Evolutionary conservation across 2,888 invertebrate species (phyloP), one percentile per base, ranked within the genome.

Genomic region (Andrena marginata): DNA sequence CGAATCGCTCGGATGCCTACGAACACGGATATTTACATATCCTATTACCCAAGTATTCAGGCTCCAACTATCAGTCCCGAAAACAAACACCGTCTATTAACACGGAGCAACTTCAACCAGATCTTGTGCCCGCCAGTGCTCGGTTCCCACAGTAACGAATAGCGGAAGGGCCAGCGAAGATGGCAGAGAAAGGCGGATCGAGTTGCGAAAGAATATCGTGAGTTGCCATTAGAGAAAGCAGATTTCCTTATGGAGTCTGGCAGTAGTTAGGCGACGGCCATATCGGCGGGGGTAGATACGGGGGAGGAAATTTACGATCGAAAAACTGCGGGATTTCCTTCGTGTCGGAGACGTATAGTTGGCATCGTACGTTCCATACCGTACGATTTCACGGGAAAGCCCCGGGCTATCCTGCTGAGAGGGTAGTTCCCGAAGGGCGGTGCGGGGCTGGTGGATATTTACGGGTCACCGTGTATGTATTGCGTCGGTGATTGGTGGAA

Each of bases 401-500:
- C 68, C 54, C n/a, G 23, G 13, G 69, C 73, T 26, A 64, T 81
- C 76, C 81, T 64, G 82, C 76, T 76, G 76, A 82, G 77, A 80
- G 69, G 77, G 77, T 77, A 81, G 76, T 81, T 81, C 60, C 42
- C 74, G 84, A 75, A 69, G 77, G 75, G 69, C 26, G 42, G 77
- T 56, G 23, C 59, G 31, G n/a, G 62, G 13, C 42, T 42, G 42
- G 51, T 33, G 63, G 75, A 77, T 80, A 85, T 74, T 80, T 77
- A 75, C 84, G 69, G 75, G 70, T 73, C 72, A 69, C 51, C 56
- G 74, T 78, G 80, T 77, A 77, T 48, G 77, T 80, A 72, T 75
- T 68, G 75, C 78, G 71, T 68, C 31, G 67, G 62, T 77, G 83
- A 78, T 82, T 48, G 83, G 79, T 77, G 72, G 73, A 84, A 77